phyloP scores from a whole-genome alignment of 2,797 vertebrate genomes.

The Phrynocephalus vlangalii region DNA sequence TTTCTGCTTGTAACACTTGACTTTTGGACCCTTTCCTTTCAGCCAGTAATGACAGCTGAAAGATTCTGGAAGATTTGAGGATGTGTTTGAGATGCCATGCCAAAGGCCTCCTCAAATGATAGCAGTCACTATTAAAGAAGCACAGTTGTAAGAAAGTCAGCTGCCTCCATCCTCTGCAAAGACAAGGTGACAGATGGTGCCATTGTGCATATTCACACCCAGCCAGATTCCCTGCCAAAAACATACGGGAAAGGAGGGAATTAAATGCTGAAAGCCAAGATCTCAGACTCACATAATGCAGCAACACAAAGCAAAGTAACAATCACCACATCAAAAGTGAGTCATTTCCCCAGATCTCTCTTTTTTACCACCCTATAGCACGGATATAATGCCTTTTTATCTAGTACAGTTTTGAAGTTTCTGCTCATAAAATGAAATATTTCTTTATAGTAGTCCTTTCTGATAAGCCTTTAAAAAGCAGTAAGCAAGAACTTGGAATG shows the following conservation, averaged over 20 bases:
- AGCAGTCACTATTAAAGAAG: constrained; percentile 8
- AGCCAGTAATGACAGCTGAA: too few relatives aligned
- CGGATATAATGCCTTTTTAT: not conserved
- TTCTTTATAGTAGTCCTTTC: not conserved
- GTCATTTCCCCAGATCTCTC: not conserved
- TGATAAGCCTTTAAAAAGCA: not conserved
- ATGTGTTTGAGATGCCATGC: constrained; percentile 3
- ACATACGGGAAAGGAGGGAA: constrained; percentile 6
- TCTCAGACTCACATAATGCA: constrained; percentile 8
- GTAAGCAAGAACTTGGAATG: constrained; percentile 19
- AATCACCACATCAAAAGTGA: not conserved
- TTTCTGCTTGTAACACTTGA: not conserved
- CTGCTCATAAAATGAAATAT: not conserved
- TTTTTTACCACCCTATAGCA: constrained; percentile 13
- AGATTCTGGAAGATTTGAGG: not conserved
- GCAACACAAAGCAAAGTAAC: not conserved
- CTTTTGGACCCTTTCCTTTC: not conserved
- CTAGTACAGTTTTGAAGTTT: not conserved
- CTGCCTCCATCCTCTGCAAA: constrained; percentile 16
- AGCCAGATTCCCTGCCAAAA: not conserved
- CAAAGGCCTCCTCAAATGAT: not conserved
- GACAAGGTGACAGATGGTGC: constrained; percentile 25
- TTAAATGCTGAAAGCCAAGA: not conserved
- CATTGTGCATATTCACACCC: constrained; percentile 2
- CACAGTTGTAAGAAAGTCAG: not conserved